Evolutionary conservation across 2,113 vertebrate genomes (phyloP), one percentile per base, ranked within the genome.

Genomic region (Gallinago paraguaiae): DNA sequence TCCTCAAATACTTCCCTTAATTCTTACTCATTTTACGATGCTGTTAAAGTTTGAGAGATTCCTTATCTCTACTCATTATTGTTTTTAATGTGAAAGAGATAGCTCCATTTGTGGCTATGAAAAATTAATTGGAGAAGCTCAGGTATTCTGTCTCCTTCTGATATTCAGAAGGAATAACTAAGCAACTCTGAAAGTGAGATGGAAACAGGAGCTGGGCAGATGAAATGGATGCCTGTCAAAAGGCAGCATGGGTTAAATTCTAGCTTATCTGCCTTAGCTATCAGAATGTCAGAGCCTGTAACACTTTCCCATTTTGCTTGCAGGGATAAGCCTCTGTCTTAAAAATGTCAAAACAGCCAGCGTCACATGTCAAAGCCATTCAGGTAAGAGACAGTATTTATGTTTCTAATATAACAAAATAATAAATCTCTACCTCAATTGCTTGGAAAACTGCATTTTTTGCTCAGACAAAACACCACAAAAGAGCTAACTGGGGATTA

Each of bases 291-390:
- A 95, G 93, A 96, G 89, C 93, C 82, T 95, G 90, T 97, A 93
- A 98, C 97, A 96, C 95, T 95, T 97, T 97, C 97, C 96, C 68
- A 60, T 94, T 97, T 98, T 96, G 96, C 93, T 97, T 98, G 95
- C 96, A 98, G 97, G 97, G 95, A 94, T 97, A 97, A 97, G 92
- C 95, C 94, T 70, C 88, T 95, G 89, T 86, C 19, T 77, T 95
- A 97, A 98, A 96, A 96, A 99, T 99, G 99, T 99, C 99, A 95
- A 99, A 99, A 96, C 98, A 99, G 97, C 98, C 98, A 89, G 98
- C 98, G 13, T 98, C 99, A 97, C 99, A 99, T 97, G 99, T 99
- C 91, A 99, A 98, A 98, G 98, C 99, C 98, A 98, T 99, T 94
- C 99, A 99, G 99, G 99, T 99, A 98, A 99, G 98, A 95, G 69